Evolutionary conservation across 53 echinoderm and acorn worm species (phyloP).

Genomic region (Zoroaster sp.): DNA sequence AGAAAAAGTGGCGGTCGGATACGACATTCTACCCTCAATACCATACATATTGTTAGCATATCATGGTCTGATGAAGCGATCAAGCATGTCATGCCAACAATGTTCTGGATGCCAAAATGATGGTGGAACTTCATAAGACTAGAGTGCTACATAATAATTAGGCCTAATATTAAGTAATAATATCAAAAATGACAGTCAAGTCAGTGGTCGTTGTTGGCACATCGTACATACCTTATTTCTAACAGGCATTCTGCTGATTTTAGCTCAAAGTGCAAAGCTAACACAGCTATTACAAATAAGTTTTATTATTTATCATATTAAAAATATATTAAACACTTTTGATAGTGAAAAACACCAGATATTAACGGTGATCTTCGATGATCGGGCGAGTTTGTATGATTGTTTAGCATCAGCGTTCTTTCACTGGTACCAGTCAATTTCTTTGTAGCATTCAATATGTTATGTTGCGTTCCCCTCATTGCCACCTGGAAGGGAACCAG

Average conservation of each 20-base stretch:
- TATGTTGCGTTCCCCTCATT: not conserved
- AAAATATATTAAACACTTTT: not conserved
- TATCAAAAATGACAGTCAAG: not conserved
- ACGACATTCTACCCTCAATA: too few relatives aligned
- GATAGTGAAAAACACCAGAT: not conserved
- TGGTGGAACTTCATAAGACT: too few relatives aligned
- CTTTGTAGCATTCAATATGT: not conserved
- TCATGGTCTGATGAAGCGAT: not conserved
- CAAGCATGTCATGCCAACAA: not conserved
- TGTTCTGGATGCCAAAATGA: not conserved
- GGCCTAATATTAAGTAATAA: not conserved
- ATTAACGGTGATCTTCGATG: not conserved
- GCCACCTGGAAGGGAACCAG: conserved; percentile 1
- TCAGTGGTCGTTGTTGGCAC: too few relatives aligned
- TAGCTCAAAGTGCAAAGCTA: not conserved
- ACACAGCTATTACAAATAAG: not conserved
- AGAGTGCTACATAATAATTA: not conserved
- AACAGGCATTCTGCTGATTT: conserved; percentile 40
- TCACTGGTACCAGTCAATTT: conserved; percentile 35
- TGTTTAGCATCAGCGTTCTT: conserved; percentile 24
- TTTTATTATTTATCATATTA: not conserved
- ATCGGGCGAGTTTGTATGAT: too few relatives aligned
- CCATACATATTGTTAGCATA: not conserved
- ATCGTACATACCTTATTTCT: conserved; percentile 25
- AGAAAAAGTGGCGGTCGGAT: too few relatives aligned